These are phyloP conservation scores for Enteromius mattozi DNA, from an alignment of 2,797 vertebrate genomes.

Conservation along the genomic window DNA sequence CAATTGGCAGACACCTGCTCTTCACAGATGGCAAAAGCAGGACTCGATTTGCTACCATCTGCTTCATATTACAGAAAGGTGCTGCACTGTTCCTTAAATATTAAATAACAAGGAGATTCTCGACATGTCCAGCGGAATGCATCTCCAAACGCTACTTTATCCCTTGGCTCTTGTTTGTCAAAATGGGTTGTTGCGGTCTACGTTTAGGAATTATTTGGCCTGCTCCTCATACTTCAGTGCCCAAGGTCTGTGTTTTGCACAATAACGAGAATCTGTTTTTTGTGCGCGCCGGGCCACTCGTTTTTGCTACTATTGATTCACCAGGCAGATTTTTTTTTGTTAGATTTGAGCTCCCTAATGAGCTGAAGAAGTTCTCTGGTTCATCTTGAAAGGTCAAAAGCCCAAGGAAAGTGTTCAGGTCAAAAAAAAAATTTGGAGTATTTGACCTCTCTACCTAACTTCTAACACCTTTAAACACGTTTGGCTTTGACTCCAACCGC, in stretches of 20 bases:
- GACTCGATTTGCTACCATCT: constrained; percentile 57
- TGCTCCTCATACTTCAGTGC: constrained; percentile 24
- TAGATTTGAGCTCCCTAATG: constrained; percentile 49
- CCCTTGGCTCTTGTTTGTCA: constrained; percentile 48
- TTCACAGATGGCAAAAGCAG: constrained; percentile 79
- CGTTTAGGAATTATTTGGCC: constrained; percentile 45
- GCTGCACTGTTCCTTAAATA: constrained; percentile 54
- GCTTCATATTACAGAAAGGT: constrained; percentile 61
- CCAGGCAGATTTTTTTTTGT: constrained; percentile 22
- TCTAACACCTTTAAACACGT: constrained; percentile 48
- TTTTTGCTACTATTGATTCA: constrained; percentile 44
- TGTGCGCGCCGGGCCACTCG: neutral
- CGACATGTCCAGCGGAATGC: constrained; percentile 21
- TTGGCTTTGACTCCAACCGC: constrained; percentile 42
- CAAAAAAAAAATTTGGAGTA: constrained; percentile 31
- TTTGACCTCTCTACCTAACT: constrained; percentile 40
- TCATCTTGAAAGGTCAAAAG: constrained; percentile 52
- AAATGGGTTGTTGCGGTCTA: constrained; percentile 9
- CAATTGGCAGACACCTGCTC: constrained; percentile 86
- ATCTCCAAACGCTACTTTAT: constrained; percentile 23
- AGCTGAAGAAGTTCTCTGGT: constrained; percentile 44
- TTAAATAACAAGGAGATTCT: constrained; percentile 45
- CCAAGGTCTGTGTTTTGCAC: constrained; percentile 45
- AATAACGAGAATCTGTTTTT: constrained; percentile 37
- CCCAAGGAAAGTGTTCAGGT: constrained; percentile 50